A percentile compares a stretch with the other conserved stretches of the same genome.
Conservation (phyloP, 2,888 invertebrate genomes). For the Xanthorhoe spadicearia region DNA sequence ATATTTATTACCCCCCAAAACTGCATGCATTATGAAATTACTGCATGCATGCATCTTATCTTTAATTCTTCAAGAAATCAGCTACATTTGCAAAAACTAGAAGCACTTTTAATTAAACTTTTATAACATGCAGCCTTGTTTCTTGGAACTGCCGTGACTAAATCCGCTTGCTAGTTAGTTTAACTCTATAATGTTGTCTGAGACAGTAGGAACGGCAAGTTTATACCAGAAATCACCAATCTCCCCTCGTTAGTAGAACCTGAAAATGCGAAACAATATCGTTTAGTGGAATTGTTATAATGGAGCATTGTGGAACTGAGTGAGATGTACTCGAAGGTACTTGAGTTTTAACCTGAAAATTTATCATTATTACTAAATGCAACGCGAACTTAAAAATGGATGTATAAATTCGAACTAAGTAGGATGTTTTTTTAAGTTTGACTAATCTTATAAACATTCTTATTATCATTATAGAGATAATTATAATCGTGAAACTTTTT, state of each 20-base stretch:
- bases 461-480: no score
- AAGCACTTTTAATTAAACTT: constrained; percentile 18
- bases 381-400: no score
- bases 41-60: no score
- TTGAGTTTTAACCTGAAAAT: neutral
- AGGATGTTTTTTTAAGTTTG: no score
- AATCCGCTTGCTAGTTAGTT: neutral
- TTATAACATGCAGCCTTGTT: constrained; percentile 22
- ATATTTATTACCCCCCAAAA: no score
- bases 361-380: no score
- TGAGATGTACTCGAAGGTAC: neutral
- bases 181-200: neutral
- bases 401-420: no score
- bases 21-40: constrained; percentile 12
- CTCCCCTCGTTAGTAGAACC: neutral
- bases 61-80: constrained; percentile 7
- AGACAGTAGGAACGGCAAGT: neutral
- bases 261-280: neutral
- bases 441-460: no score
- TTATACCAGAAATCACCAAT: neutral
- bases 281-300: neutral
- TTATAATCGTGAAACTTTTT: no score
- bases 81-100: constrained; percentile 12
- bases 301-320: neutral
- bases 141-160: constrained; percentile 8